These are phyloP conservation scores for Ctenodactylus gundi DNA, from an alignment of 2,113 vertebrate species.

Conservation along the genomic window DNA sequence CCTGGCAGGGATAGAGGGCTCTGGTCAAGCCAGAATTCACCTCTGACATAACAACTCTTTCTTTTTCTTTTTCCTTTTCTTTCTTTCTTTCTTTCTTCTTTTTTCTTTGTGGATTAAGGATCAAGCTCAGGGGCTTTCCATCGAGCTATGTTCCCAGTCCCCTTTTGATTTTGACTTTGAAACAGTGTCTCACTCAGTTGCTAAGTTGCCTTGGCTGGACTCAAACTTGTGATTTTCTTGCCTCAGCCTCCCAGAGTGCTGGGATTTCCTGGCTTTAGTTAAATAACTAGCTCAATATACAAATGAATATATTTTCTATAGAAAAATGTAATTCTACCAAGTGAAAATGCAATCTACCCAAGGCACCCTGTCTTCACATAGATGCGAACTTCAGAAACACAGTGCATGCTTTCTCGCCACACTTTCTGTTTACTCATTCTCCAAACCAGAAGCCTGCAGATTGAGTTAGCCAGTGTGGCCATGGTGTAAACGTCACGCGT, in stretches of 20 bases:
- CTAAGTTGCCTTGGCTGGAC: no score
- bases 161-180: no score
- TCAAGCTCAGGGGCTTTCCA: no score
- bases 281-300: conserved; percentile 30
- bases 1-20: conserved; percentile 72
- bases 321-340: neutral
- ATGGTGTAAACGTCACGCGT: neutral
- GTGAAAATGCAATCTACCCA: conserved; percentile 5
- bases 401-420: neutral
- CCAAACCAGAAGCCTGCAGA: neutral
- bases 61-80: neutral
- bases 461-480: neutral
- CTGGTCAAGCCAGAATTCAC: conserved; percentile 67
- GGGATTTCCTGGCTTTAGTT: neutral
- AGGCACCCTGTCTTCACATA: conserved; percentile 26
- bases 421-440: neutral
- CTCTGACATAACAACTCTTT: no score
- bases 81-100: neutral
- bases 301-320: neutral
- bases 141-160: no score
- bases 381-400: neutral
- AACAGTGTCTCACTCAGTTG: no score
- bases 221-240: no score
- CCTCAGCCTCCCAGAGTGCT: no score
- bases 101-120: neutral